Conservation (phyloP, 30 jellyfish, hydroid and myxozoan species). For the Pelagia noctiluca region DNA sequence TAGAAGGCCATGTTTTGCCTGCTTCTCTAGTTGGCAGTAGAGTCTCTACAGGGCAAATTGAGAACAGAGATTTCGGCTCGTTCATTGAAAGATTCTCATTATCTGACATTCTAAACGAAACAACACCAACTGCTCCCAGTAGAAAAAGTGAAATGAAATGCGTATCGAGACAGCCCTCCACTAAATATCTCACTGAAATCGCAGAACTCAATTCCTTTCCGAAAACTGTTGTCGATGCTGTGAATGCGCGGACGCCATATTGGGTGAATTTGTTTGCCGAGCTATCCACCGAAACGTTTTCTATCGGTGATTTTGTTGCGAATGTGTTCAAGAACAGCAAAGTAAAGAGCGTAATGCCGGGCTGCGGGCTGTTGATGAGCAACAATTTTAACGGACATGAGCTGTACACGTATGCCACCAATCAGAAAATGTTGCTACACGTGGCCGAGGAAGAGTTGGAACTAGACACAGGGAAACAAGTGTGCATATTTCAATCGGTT, state of each 20-base stretch:
- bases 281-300: neutral
- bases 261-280: conserved; percentile 44
- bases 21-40: conserved; percentile 43
- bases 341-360: neutral
- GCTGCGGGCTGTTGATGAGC: conserved; percentile 38
- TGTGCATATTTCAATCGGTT: conserved; percentile 46
- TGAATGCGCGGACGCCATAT: conserved; percentile 62
- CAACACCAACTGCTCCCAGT: neutral
- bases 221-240: conserved; percentile 51
- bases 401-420: conserved; percentile 38
- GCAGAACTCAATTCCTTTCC: conserved; percentile 62
- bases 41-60: conserved; percentile 2
- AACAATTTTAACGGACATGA: neutral
- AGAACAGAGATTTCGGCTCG: conserved; percentile 10
- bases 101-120: neutral
- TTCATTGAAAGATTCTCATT: conserved; percentile 6
- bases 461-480: conserved; percentile 10
- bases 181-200: conserved; percentile 45
- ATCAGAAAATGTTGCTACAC: conserved; percentile 28
- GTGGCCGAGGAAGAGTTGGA: conserved; percentile 54
- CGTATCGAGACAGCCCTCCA: conserved; percentile 39
- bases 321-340: conserved; percentile 35
- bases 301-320: conserved; percentile 49
- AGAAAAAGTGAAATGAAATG: conserved; percentile 5
- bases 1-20: conserved; percentile 52